Conservation (phyloP, 2,888 invertebrate genomes). For the Dasypogon diadema region DNA sequence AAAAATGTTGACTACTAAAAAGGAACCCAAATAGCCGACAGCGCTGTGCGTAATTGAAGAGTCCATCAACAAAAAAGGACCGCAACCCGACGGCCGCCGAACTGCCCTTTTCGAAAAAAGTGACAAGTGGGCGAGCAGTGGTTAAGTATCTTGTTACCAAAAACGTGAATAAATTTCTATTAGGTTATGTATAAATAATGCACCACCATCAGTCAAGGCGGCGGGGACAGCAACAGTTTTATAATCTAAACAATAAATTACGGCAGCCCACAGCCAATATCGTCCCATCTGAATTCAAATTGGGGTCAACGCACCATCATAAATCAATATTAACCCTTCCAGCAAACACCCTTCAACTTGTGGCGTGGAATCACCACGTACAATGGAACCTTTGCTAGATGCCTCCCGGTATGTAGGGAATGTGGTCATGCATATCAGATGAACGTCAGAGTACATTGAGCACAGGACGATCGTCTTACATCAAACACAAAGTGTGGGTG, state of each 20-base stretch:
- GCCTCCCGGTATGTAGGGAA: slow-evolving; percentile 38
- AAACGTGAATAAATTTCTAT: slow-evolving; percentile 38
- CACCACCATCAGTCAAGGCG: slow-evolving; percentile 30
- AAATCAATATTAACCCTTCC: slow-evolving; percentile 50
- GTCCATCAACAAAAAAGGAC: too few relatives aligned
- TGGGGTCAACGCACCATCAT: slow-evolving; percentile 48
- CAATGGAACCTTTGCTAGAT: slow-evolving; percentile 17
- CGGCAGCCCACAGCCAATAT: slow-evolving; percentile 24
- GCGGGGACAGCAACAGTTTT: slow-evolving; percentile 47
- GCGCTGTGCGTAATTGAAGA: too few relatives aligned
- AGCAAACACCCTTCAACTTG: slow-evolving; percentile 42
- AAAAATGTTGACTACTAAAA: too few relatives aligned
- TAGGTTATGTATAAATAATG: slow-evolving; percentile 42
- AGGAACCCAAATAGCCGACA: too few relatives aligned
- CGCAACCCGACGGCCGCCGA: too few relatives aligned
- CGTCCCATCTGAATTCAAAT: slow-evolving; percentile 47
- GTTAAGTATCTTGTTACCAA: slow-evolving; percentile 15
- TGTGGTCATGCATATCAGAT: slow-evolving; percentile 49
- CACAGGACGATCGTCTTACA: slow-evolving; percentile 12
- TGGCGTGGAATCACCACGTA: slow-evolving; percentile 42
- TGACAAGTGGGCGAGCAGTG: slow-evolving; percentile 12
- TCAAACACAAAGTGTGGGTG: neutral
- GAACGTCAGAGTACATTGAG: slow-evolving; percentile 39
- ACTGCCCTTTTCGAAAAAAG: neutral
- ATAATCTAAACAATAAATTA: slow-evolving; percentile 48